Evolutionary conservation across 1,140 invertebrate species (phyloP), one percentile per base, ranked within the genome.

Genomic region (Harlomillsia oculata): DNA sequence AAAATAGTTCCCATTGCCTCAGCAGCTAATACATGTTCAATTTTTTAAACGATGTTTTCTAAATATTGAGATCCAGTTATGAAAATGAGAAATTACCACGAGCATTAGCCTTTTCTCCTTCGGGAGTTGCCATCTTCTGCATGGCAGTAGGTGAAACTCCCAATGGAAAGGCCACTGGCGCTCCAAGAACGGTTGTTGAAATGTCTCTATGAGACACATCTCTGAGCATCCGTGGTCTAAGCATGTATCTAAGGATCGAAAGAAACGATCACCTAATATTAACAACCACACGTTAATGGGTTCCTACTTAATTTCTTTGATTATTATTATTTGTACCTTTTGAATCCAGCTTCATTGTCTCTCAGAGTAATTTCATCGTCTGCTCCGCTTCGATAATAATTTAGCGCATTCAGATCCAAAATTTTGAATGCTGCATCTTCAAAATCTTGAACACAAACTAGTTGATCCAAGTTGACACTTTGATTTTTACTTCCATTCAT

Each of bases 101-200:
- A 1, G 79, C 89, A 70, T 81, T 89, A 36, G 85, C 91, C 54
- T 81, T 74, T 76, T 97, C 92, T 11, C 93, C 93, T 43, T 91
- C 84, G 1, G 83, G 80, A 75, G 93, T 84, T 0, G 91, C 89
- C 87, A 97, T 85, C 66, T 78, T 80, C 68, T 96, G 92, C 87
- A 95, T 91, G 0, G 91, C 91, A 4, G 89, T 87, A 1, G 93
- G 90, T 0, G 92, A 81, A 48, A 97, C 82, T 4, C 88, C 89
- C 23, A 96, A 70, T 0, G 93, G 93, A 74, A 89, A 82, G 3
- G 78, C 73, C 16, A 93, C 74, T 51, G 44, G 46, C 36, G 80
- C 64, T 0, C 85, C 85, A 11, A 91, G 70, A 21, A 86, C 72
- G 0, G 72, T 79, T 2, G 81, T 83, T 8, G 72, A 71, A 8